Percentiles rank a stretch among this genome's conserved stretches.
phyloP scores from a whole-genome alignment of 1,140 invertebrate species.

The Drosophila quadrilineata region DNA sequence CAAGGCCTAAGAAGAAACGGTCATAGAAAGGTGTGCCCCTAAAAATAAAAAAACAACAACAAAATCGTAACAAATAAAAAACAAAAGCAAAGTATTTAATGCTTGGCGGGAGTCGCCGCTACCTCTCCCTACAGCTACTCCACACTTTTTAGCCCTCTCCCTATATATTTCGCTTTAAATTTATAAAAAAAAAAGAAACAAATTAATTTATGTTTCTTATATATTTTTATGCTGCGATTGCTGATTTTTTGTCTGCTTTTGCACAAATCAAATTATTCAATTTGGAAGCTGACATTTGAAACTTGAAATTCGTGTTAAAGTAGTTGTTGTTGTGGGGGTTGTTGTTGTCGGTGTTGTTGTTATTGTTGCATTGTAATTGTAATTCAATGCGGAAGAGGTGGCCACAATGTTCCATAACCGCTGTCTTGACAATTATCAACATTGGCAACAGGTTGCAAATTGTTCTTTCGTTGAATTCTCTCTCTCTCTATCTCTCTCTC shows the following conservation, averaged over 20 bases:
- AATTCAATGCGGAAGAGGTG: conserved; percentile 61
- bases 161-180: conserved; percentile 23
- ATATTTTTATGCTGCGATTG: conserved; percentile 30
- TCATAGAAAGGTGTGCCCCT: conserved; percentile 56
- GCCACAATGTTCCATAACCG: conserved; percentile 34
- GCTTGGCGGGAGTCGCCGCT: conserved; percentile 32
- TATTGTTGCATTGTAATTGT: conserved; percentile 53
- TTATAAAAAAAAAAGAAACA: too few species aligned
- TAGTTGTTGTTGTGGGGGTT: conserved; percentile 14
- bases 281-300: conserved; percentile 65
- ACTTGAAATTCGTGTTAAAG: conserved; percentile 56
- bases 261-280: conserved; percentile 33
- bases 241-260: conserved; percentile 22
- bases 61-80: conserved; percentile 10
- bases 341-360: conserved; percentile 28
- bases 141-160: neutral
- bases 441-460: conserved; percentile 38
- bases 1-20: conserved; percentile 36
- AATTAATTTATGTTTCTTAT: conserved; percentile 37
- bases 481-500: neutral
- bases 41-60: too few species aligned
- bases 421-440: conserved; percentile 67
- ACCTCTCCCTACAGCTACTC: conserved; percentile 1
- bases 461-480: neutral
- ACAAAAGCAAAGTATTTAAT: conserved; percentile 49